Evolutionary conservation across 2,888 invertebrate species (phyloP), one percentile per base, ranked within the genome.

Genomic region (Drosophila fungiperda): DNA sequence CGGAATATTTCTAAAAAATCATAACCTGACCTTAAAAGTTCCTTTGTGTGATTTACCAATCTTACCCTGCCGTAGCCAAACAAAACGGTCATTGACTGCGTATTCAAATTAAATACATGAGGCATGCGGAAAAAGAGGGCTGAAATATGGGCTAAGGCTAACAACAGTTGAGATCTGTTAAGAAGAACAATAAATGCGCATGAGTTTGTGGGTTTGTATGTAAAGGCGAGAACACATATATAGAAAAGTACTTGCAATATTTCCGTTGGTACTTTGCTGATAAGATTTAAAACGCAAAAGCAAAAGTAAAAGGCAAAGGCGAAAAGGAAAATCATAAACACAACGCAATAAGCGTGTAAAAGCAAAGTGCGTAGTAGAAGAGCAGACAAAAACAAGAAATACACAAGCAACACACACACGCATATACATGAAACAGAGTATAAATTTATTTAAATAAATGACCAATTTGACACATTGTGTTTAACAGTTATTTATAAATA

Each of bases 281-380:
- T 90, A 90, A 90, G 87, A 83, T 81, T 88, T 77, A 80, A 90
- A 90, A 83, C 87, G 81, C 90, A 90, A 88, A 85, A 87, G 68
- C 72, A 80, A 90, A 90, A 83, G 77, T 79, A 88, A 89, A 88
- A 85, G 78, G 70, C 72, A 72, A 76, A 77, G 48, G 29, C 68
- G 84, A 71, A 64, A 83, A 83, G 74, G 73, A 84, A 83, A 78
- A 68, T 65, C 63, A 72, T 73, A 77, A 77, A 76, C 73, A 83
- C 82, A 89, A 78, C 87, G 89, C 87, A 85, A 87, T 82, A 89
- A 75, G 71, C 66, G 68, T 61, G 67, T 73, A 71, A 76, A 82
- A 73, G 42, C 67, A 84, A 87, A 87, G 78, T 90, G 90, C 87
- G 90, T 87, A 90, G 87, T 88, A 78, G 74, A 55, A 67, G 45